Evolutionary conservation across 2,888 invertebrate genomes (phyloP).

Genomic region (Diogma glabrata): DNA sequence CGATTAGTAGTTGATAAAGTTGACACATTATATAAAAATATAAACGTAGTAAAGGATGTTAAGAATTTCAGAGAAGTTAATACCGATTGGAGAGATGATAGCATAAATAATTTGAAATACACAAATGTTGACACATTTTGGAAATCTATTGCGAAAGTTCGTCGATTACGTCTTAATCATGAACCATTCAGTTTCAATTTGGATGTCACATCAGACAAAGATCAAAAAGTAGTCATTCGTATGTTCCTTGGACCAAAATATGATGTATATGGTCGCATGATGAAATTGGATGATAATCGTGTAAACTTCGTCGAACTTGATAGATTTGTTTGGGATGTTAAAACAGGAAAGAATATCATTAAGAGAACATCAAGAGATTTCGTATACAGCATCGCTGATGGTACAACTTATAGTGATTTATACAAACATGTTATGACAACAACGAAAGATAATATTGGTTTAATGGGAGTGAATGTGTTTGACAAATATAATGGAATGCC

Average conservation of each 20-base stretch:
- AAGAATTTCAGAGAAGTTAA: background rate
- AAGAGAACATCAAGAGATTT: constrained; percentile 28
- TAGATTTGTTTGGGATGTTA: constrained; percentile 47
- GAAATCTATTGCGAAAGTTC: constrained; percentile 32
- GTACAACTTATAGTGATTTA: constrained; percentile 34
- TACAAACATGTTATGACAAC: constrained; percentile 37
- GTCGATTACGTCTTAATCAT: constrained; percentile 59
- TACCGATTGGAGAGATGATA: no score
- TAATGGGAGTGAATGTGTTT: constrained; percentile 3
- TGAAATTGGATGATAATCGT: constrained; percentile 45
- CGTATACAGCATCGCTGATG: constrained; percentile 44
- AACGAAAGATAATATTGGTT: background rate
- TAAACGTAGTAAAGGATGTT: background rate
- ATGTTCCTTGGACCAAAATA: constrained; percentile 60
- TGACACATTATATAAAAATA: background rate
- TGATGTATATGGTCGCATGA: constrained; percentile 39
- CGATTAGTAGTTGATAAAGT: no score
- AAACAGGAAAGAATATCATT: constrained; percentile 38
- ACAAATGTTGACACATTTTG: background rate
- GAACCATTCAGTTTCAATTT: constrained; percentile 51
- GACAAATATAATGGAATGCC: constrained; percentile 43
- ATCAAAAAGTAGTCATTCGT: constrained; percentile 45
- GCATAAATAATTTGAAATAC: background rate
- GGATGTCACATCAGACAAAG: constrained; percentile 46
- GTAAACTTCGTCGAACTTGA: constrained; percentile 54